Conservation (phyloP, 2,797 vertebrate genomes). For the Setipinna tenuifilis region DNA sequence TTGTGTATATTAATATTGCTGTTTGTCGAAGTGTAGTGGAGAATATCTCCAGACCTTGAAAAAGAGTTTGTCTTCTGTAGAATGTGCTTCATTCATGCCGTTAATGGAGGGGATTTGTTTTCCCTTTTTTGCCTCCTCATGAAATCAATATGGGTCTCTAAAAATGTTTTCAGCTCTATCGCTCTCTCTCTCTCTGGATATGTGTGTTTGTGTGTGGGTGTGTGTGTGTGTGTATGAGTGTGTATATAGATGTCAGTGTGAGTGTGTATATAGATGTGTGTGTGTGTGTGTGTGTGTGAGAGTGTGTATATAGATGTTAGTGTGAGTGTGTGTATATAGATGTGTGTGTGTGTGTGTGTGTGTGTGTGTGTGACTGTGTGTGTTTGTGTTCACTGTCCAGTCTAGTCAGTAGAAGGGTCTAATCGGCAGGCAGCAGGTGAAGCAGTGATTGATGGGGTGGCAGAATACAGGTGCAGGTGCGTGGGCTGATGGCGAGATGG, state of each 20-base stretch:
- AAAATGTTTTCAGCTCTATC: neutral
- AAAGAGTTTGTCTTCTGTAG: neutral
- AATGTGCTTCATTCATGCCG: neutral
- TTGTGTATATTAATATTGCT: too few relatives aligned
- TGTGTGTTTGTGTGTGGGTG: neutral
- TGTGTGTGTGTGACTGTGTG: neutral
- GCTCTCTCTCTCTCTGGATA: neutral
- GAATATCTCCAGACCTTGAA: neutral
- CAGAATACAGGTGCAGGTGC: neutral
- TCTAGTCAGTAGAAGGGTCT: neutral
- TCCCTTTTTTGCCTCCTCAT: neutral
- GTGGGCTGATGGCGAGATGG: neutral
- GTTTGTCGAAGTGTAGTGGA: too few relatives aligned
- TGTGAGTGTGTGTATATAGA: too few relatives aligned
- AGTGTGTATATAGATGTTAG: too few relatives aligned
- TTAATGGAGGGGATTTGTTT: neutral
- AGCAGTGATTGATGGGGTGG: conserved; percentile 14
- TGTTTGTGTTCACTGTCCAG: conserved; percentile 12
- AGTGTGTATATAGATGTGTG: neutral
- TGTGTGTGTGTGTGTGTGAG: too few relatives aligned
- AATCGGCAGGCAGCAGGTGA: neutral
- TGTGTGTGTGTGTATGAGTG: neutral
- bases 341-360: too few relatives aligned
- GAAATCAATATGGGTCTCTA: neutral
- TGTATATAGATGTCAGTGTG: neutral